Evolutionary conservation across 2,113 vertebrate species (phyloP), one percentile per base, ranked within the genome.

Genomic region (Corythaeola cristata): DNA sequence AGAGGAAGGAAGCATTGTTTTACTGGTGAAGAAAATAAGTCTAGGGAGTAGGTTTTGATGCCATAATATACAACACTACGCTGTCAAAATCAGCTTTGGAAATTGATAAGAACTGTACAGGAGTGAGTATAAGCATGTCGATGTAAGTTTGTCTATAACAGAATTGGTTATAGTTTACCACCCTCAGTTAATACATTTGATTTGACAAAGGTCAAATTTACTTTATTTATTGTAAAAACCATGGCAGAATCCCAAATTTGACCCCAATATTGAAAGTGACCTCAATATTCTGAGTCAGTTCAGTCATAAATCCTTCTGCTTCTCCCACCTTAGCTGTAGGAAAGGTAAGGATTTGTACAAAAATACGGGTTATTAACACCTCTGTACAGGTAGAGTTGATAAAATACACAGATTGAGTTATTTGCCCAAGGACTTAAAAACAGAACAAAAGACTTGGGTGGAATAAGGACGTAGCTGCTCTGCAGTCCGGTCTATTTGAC

Each of bases 41-140:
- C 17, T 55, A 39, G 26, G 8, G 15, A 88, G 37, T 32, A 77
- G 24, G 18, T 81, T 93, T 87, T 89, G 37, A 15, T 56, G 9
- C 7, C 85, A 6, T 5, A 41, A 12, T 52, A 26, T 20, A 45
- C 19, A 74, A 32, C 8, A 91, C 9, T 28, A 30, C 0, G 0
- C 11, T 39, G 16, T 39, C 41, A 71, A 91, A 93, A 68, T 60
- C 37, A 87, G 44, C n/a, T 68, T 75, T 85, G 62, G 39, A 85
- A 83, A 63, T 15, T 63, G 20, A 21, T 45, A 52, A 60, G 73
- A 69, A 56, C 15, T 47, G 19, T 44, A 44, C 2, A 90, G 63
- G 20, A 83, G 9, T 35, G 41, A 64, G 20, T 73, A 44, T 35
- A 50, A 89, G 11, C 11, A 35, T 80, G 26, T 33, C 73, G 20